Percentiles rank a stretch among this genome's conserved stretches.
These are phyloP conservation scores for Symphodus melops DNA, from an alignment of 2,113 vertebrate species.

Conservation along the genomic window DNA sequence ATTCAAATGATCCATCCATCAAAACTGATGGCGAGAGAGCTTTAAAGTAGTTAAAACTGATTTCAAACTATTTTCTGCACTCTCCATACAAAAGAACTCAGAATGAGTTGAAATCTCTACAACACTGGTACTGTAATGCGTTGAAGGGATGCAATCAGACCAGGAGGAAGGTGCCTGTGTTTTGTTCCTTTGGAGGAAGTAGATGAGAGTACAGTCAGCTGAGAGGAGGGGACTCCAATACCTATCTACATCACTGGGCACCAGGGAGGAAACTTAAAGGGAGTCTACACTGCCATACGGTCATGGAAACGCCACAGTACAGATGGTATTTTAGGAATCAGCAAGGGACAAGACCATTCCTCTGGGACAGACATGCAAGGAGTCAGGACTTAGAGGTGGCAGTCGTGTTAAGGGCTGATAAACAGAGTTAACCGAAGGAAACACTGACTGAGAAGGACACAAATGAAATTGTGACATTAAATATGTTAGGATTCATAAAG, in stretches of 20 bases:
- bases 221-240: constrained; percentile 55
- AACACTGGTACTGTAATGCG: constrained; percentile 29
- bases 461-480: background rate
- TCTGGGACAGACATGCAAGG: constrained; percentile 46
- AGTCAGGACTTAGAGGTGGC: constrained; percentile 41
- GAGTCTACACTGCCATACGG: constrained; percentile 64
- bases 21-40: background rate
- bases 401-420: constrained; percentile 33
- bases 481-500: too few species aligned
- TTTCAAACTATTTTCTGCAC: constrained; percentile 1
- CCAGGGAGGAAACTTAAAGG: constrained; percentile 53
- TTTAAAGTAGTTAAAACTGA: constrained; percentile 1
- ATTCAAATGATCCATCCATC: background rate
- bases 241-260: constrained; percentile 47
- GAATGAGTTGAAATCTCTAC: background rate
- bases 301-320: constrained; percentile 79
- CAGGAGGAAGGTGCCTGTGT: constrained; percentile 20
- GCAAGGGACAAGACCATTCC: constrained; percentile 57
- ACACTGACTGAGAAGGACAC: background rate
- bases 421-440: constrained; percentile 42
- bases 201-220: constrained; percentile 30
- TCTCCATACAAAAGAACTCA: constrained; percentile 1
- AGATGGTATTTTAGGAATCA: constrained; percentile 75
- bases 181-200: constrained; percentile 33
- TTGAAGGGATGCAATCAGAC: constrained; percentile 2